Conservation (phyloP, 2,113 vertebrate species). For the Notothenia rossii region DNA sequence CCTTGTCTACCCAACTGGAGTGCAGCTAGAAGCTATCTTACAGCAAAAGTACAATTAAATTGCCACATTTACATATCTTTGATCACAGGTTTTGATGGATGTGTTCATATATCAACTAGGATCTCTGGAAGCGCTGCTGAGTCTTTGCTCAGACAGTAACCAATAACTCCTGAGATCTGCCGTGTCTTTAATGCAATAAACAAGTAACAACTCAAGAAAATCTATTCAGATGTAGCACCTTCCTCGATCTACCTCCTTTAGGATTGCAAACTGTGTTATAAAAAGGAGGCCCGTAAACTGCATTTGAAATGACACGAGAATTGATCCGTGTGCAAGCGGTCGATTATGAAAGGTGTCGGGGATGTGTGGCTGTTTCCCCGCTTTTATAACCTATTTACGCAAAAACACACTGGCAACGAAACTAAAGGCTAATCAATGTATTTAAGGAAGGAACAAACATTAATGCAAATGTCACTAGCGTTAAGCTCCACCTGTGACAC, state of each 20-base stretch:
- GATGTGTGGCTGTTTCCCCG: neutral
- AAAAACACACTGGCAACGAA: neutral
- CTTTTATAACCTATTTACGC: neutral
- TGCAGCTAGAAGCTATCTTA: neutral
- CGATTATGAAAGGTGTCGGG: neutral
- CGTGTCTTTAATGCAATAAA: neutral
- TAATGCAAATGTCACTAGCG: constrained; percentile 13
- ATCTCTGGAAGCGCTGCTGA: neutral
- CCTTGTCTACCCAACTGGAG: no score
- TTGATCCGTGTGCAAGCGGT: constrained; percentile 14
- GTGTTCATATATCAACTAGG: neutral
- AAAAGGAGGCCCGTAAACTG: neutral
- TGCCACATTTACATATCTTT: neutral
- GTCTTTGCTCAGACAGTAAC: neutral
- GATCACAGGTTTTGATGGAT: neutral
- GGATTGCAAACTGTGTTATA: neutral
- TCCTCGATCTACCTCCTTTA: neutral
- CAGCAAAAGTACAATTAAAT: neutral
- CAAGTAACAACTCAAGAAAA: neutral
- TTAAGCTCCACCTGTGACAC: neutral
- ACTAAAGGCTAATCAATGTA: neutral
- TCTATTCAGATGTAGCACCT: neutral
- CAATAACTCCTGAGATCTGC: neutral
- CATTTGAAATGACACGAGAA: neutral
- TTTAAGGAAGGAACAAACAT: neutral